Evolutionary conservation across 2,113 vertebrate species (phyloP).

Genomic region (Trogon surrucura): DNA sequence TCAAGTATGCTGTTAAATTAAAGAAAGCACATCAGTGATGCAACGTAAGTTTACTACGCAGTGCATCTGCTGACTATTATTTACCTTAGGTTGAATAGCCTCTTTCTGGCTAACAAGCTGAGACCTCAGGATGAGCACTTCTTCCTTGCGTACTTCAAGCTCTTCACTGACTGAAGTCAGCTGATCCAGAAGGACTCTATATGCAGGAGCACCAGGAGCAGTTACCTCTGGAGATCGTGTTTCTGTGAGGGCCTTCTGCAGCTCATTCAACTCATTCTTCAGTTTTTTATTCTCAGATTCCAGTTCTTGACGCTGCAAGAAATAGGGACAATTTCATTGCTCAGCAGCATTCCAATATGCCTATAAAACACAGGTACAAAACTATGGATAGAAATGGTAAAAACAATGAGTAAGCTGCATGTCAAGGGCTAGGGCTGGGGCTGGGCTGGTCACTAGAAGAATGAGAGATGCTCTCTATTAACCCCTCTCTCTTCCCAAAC

Average conservation of each 20-base stretch:
- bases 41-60: not conserved
- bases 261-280: slow-evolving; percentile 90
- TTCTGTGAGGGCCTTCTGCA: slow-evolving; percentile 88
- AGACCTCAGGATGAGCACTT: slow-evolving; percentile 96
- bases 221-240: slow-evolving; percentile 79
- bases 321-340: not conserved
- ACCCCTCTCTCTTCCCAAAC: too few relatives aligned
- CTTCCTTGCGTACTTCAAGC: slow-evolving; percentile 96
- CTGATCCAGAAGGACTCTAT: slow-evolving; percentile 94
- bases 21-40: not conserved
- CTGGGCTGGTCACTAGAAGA: too few relatives aligned
- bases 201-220: slow-evolving; percentile 88
- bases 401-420: not conserved
- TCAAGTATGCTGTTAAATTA: not conserved
- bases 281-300: slow-evolving; percentile 99
- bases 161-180: slow-evolving; percentile 92
- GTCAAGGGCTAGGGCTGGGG: too few relatives aligned
- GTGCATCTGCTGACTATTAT: not conserved
- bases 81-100: slow-evolving; percentile 93
- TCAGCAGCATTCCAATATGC: not conserved
- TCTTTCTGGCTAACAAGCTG: slow-evolving; percentile 98
- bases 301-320: slow-evolving; percentile 91
- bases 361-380: not conserved
- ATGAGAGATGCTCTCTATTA: too few relatives aligned
- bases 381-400: not conserved